Conservation (phyloP, 2,797 vertebrate genomes). For the Sebastes goodei region DNA sequence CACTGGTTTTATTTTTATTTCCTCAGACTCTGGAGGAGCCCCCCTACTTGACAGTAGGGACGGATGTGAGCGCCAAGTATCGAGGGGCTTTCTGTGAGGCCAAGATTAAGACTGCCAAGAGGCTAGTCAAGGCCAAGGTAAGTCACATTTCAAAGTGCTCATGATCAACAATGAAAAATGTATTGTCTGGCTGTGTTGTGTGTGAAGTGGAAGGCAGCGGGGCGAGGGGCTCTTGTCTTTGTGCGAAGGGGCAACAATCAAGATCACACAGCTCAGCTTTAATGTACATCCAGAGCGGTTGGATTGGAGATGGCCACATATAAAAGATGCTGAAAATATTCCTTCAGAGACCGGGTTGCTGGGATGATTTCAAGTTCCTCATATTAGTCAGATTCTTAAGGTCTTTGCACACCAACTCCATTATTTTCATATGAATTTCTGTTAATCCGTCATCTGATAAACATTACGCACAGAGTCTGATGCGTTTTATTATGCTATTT, state of each 20-base stretch:
- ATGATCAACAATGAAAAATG: slow-evolving; percentile 30
- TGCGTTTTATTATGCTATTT: too few species aligned
- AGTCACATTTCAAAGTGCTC: slow-evolving; percentile 56
- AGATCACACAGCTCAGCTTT: slow-evolving; percentile 19
- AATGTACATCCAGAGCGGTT: not conserved
- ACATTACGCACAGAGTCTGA: too few species aligned
- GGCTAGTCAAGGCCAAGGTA: slow-evolving; percentile 88
- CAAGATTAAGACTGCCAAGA: slow-evolving; percentile 87
- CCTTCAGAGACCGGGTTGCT: not conserved
- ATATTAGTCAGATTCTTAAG: not conserved
- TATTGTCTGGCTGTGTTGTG: slow-evolving; percentile 14
- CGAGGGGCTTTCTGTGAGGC: slow-evolving; percentile 88
- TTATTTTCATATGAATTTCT: too few species aligned
- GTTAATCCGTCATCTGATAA: too few species aligned
- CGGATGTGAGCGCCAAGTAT: slow-evolving; percentile 88
- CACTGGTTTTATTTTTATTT: not conserved
- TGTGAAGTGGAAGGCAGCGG: slow-evolving; percentile 12
- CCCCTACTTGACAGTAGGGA: slow-evolving; percentile 87
- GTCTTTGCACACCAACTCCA: too few species aligned
- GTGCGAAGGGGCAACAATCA: not conserved
- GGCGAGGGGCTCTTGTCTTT: not conserved
- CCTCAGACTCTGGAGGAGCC: slow-evolving; percentile 86
- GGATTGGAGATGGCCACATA: not conserved
- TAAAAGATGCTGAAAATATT: not conserved
- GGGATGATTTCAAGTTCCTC: not conserved